Conservation (phyloP, 2,797 vertebrate genomes). For the Danio kyathit region DNA sequence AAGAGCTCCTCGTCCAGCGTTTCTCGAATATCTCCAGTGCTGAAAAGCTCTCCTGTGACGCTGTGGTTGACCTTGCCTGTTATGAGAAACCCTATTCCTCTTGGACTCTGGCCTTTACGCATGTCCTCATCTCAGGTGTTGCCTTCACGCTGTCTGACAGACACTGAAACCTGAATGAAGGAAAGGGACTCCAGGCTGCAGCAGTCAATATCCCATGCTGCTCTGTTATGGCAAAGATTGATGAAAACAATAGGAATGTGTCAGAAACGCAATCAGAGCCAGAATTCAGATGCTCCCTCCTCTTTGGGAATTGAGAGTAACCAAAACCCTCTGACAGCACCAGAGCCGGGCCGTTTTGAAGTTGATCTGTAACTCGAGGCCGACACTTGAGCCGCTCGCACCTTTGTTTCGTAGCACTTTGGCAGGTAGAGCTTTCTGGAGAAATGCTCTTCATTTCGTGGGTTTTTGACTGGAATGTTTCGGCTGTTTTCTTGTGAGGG, state of each 20-base stretch:
- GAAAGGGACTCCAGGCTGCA: background rate
- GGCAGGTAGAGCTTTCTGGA: constrained; percentile 45
- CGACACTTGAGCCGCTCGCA: constrained; percentile 56
- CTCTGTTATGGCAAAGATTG: background rate
- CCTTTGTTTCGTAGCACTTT: constrained; percentile 46
- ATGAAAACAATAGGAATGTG: constrained; percentile 12
- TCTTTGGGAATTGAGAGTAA: constrained; percentile 53
- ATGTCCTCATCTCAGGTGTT: constrained; percentile 53
- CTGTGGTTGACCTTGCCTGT: constrained; percentile 35
- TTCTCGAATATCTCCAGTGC: constrained; percentile 36
- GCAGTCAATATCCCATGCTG: background rate
- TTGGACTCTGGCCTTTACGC: constrained; percentile 50
- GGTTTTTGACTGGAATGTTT: background rate
- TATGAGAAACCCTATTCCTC: constrained; percentile 42
- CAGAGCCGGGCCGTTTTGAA: constrained; percentile 47
- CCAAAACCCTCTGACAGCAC: constrained; percentile 40
- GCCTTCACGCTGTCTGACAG: background rate
- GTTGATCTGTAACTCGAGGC: constrained; percentile 60
- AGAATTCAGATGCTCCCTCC: constrained; percentile 43
- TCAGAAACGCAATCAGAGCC: background rate
- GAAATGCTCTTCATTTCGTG: constrained; percentile 17
- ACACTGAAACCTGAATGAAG: constrained; percentile 12
- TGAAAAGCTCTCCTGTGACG: constrained; percentile 52
- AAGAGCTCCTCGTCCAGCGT: constrained; percentile 17
- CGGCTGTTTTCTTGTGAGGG: background rate